Evolutionary conservation across 2,113 vertebrate genomes (phyloP).

Genomic region (Sphaerodactylus townsendi): DNA sequence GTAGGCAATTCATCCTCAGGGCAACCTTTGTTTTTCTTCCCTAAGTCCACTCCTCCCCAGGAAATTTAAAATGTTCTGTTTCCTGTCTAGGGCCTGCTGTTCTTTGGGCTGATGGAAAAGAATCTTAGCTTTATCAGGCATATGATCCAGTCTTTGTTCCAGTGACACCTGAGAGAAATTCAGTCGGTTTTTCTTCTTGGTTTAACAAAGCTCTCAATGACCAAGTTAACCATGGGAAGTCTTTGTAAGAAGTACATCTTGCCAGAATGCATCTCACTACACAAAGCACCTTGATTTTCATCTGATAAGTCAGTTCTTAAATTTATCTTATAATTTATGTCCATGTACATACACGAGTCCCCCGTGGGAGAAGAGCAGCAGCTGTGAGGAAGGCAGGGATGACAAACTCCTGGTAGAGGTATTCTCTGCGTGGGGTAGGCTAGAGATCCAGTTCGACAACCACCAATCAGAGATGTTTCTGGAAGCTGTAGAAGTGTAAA

Average conservation of each 20-base stretch:
- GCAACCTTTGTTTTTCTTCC: too few relatives aligned
- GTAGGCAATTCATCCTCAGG: background rate
- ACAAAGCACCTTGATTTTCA: background rate
- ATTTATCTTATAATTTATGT: background rate
- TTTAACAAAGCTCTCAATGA: background rate
- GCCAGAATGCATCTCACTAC: background rate
- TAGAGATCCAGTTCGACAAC: constrained; percentile 95
- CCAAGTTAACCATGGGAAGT: background rate
- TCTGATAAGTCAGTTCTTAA: background rate
- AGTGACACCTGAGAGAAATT: background rate
- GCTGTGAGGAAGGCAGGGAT: constrained; percentile 58
- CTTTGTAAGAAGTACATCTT: background rate
- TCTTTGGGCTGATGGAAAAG: background rate
- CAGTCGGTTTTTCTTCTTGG: background rate
- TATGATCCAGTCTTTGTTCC: background rate
- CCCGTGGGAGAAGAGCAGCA: constrained; percentile 80
- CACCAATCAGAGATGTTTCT: constrained; percentile 95
- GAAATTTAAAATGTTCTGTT: background rate
- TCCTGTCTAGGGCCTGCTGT: too few relatives aligned
- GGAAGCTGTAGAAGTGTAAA: constrained; percentile 77
- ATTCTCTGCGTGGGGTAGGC: constrained; percentile 73
- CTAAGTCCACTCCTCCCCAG: background rate
- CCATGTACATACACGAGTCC: constrained; percentile 81
- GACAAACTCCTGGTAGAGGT: constrained; percentile 48
- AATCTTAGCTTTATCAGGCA: background rate